Percentiles rank a stretch among this genome's conserved stretches.
Conservation (phyloP, 2,113 vertebrate genomes). For the Microcebus jonahi region DNA sequence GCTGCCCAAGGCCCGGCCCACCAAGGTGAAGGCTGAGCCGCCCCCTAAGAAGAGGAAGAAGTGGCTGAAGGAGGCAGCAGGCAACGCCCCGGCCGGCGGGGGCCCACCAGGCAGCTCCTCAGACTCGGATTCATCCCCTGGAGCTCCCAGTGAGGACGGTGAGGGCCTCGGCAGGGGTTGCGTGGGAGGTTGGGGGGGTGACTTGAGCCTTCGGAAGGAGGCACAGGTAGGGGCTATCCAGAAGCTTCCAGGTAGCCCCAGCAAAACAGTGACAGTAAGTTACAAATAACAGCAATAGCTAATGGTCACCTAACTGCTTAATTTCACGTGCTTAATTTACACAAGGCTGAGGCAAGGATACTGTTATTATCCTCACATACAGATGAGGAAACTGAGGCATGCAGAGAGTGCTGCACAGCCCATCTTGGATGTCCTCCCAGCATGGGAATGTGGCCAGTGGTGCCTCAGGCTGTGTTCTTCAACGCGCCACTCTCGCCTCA, state of each 20-base stretch:
- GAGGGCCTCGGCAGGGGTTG: background rate
- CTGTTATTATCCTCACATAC: too few relatives aligned
- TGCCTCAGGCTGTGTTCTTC: background rate
- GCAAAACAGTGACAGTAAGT: background rate
- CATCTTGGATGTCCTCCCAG: background rate
- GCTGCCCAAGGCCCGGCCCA: slow-evolving; percentile 84
- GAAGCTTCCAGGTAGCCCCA: rapidly evolving
- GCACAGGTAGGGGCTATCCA: rapidly evolving
- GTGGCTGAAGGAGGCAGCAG: slow-evolving; percentile 91
- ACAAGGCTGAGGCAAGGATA: background rate
- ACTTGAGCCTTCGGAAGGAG: too few relatives aligned
- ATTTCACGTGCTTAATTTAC: background rate
- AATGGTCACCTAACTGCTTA: rapidly evolving
- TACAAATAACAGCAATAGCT: background rate
- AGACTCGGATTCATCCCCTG: slow-evolving; percentile 91
- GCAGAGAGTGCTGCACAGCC: rapidly evolving
- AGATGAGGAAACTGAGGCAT: background rate
- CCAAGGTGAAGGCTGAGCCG: slow-evolving; percentile 93
- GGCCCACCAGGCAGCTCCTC: slow-evolving; percentile 83
- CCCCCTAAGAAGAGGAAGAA: slow-evolving; percentile 96
- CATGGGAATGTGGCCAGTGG: background rate
- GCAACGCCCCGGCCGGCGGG: slow-evolving; percentile 66
- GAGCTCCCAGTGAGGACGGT: slow-evolving; percentile 93
- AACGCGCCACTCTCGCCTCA: background rate
- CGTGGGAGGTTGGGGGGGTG: background rate